These are phyloP conservation scores for Thyatira batis DNA, from an alignment of 2,888 invertebrate genomes.

Conservation along the genomic window DNA sequence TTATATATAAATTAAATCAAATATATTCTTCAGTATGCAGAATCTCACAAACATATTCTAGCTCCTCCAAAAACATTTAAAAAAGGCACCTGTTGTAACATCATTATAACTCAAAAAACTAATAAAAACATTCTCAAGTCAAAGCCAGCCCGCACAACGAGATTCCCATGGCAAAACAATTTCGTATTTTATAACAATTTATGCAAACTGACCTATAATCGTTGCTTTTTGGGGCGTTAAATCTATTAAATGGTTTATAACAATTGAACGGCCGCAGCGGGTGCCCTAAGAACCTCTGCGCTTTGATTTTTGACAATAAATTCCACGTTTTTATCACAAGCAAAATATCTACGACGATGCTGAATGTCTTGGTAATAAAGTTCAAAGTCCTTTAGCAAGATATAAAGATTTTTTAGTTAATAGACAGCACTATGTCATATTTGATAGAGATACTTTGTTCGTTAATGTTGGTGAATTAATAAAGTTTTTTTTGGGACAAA, in stretches of 20 bases:
- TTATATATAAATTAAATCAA: too few species aligned
- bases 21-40: too few species aligned
- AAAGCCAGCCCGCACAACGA: conserved; percentile 49
- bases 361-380: neutral
- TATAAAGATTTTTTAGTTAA: conserved; percentile 4
- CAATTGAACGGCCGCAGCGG: conserved; percentile 24
- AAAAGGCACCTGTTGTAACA: conserved; percentile 19
- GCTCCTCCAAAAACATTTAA: conserved; percentile 10
- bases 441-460: conserved; percentile 41
- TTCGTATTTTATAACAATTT: conserved; percentile 48
- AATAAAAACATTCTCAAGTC: conserved; percentile 16
- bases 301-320: conserved; percentile 9
- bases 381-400: neutral
- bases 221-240: conserved; percentile 40
- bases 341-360: neutral
- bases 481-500: conserved; percentile 5
- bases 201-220: conserved; percentile 54
- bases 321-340: conserved; percentile 11
- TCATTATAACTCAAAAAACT: conserved; percentile 16
- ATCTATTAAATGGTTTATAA: conserved; percentile 28
- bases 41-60: too few species aligned
- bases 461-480: conserved; percentile 32
- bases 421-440: conserved; percentile 25
- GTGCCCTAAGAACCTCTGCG: conserved; percentile 18
- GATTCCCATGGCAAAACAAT: conserved; percentile 54